phyloP scores from a whole-genome alignment of 2,113 vertebrate species.

The Megaceryle maxima region DNA sequence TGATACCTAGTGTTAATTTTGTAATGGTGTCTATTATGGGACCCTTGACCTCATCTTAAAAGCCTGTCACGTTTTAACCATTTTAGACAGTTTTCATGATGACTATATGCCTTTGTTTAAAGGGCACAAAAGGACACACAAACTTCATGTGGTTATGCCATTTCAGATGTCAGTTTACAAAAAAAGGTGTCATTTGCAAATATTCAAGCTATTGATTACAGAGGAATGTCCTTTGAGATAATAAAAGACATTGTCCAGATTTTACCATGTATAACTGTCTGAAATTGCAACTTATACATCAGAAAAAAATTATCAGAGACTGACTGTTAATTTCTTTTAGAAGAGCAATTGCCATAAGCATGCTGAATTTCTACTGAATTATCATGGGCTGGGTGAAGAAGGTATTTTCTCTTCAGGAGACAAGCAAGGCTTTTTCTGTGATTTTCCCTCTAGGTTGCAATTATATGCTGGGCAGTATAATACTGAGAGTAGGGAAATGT shows the following conservation, averaged over 20 bases:
- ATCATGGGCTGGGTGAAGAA: background rate
- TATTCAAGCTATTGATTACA: background rate
- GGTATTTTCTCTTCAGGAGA: background rate
- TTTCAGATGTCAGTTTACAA: background rate
- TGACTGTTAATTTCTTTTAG: background rate
- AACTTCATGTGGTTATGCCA: background rate
- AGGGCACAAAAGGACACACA: background rate
- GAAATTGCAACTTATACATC: background rate
- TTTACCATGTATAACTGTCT: background rate
- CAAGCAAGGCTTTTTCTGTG: background rate
- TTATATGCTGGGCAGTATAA: background rate
- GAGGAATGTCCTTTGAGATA: background rate
- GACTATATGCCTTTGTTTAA: background rate
- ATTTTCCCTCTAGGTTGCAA: background rate
- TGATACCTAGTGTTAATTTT: background rate
- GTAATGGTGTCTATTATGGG: background rate
- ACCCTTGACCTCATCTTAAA: background rate
- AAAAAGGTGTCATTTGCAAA: background rate
- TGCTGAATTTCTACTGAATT: background rate
- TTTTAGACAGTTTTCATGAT: background rate
- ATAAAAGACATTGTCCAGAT: background rate
- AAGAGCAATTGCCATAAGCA: accelerated
- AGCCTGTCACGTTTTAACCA: background rate
- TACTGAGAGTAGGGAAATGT: accelerated
- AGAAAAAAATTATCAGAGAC: background rate